phyloP scores from a whole-genome alignment of 2,888 invertebrate genomes.

The Amiota minor region DNA sequence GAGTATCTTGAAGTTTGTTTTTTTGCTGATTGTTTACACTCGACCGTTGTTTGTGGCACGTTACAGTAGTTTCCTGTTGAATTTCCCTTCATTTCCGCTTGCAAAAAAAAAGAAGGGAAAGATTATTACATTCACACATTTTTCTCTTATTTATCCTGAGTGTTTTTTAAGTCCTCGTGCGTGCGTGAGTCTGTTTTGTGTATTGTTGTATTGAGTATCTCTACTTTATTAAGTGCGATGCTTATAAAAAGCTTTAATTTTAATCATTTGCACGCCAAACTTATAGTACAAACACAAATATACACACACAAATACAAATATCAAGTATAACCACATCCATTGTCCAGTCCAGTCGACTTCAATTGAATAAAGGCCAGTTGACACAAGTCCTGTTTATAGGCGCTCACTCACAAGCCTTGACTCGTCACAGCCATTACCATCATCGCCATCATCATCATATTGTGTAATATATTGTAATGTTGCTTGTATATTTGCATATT shows the following conservation, averaged over 20 bases:
- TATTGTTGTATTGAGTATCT: not conserved
- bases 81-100: constrained; percentile 66
- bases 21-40: constrained; percentile 38
- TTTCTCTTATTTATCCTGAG: not conserved
- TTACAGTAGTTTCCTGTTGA: constrained; percentile 66
- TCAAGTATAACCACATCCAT: no score
- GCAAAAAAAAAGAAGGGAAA: constrained; percentile 39
- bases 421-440: constrained; percentile 34
- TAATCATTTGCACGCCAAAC: constrained; percentile 43
- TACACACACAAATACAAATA: constrained; percentile 34
- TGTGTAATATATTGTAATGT: constrained; percentile 21
- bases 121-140: constrained; percentile 62
- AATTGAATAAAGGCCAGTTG: no score
- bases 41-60: constrained; percentile 60
- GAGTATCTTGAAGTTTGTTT: constrained; percentile 13
- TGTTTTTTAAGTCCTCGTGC: not conserved
- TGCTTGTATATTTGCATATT: constrained; percentile 62
- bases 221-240: constrained; percentile 16
- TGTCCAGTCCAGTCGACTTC: no score
- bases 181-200: not conserved
- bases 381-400: not conserved
- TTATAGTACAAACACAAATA: no score
- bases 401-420: constrained; percentile 5
- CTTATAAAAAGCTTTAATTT: constrained; percentile 41
- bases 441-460: constrained; percentile 36